Conservation (phyloP, 2,113 vertebrate genomes). For the Brienomyrus longianalis region DNA sequence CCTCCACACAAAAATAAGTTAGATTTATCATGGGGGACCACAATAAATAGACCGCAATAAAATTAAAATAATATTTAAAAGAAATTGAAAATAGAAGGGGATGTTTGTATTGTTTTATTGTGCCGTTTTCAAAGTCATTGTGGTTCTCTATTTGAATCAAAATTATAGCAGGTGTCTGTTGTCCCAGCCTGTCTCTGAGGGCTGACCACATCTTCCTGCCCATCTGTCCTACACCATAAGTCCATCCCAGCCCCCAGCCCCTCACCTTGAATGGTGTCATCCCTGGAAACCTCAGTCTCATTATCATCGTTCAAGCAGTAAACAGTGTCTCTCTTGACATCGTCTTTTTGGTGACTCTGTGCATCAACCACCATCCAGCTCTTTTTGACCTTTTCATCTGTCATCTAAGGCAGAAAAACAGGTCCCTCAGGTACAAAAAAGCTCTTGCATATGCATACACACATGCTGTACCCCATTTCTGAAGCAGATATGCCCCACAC, state of each 20-base stretch:
- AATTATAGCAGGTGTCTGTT: neutral
- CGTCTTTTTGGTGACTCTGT: conserved; percentile 68
- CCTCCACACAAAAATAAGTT: neutral
- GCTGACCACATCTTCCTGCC: neutral
- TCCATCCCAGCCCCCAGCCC: neutral
- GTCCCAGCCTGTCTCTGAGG: neutral
- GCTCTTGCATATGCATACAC: neutral
- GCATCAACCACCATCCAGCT: conserved; percentile 78
- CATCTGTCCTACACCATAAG: neutral
- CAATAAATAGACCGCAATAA: neutral
- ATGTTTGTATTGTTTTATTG: too few species aligned
- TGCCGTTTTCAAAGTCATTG: neutral
- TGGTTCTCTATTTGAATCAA: neutral
- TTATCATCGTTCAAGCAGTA: conserved; percentile 89
- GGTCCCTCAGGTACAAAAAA: neutral
- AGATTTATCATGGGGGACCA: neutral
- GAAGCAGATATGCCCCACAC: neutral
- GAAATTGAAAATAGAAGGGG: too few species aligned
- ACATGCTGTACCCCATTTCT: neutral
- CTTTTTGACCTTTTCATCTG: conserved; percentile 77
- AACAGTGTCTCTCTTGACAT: conserved; percentile 78
- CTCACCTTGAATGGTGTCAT: conserved; percentile 86
- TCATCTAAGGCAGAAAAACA: conserved; percentile 59
- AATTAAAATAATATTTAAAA: too few species aligned
- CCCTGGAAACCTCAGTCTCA: conserved; percentile 82